Evolutionary conservation across 2,888 invertebrate genomes (phyloP).

Genomic region (Eumacrocentrus americanus): DNA sequence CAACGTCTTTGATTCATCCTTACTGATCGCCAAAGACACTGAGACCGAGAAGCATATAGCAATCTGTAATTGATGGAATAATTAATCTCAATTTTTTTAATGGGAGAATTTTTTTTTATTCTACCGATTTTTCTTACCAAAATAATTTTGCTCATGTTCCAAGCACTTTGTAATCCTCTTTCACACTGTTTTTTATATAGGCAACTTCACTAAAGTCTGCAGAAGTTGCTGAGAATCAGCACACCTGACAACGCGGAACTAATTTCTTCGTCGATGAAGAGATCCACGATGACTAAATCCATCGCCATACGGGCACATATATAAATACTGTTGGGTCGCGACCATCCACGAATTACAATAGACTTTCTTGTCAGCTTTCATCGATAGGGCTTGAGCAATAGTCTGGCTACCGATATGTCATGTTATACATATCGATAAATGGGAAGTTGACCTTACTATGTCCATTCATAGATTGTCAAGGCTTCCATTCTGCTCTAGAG

Average conservation of each 20-base stretch:
- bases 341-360: constrained; percentile 61
- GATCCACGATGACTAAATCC: constrained; percentile 54
- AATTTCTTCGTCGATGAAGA: constrained; percentile 52
- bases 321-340: constrained; percentile 61
- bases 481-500: background rate
- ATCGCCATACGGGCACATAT: constrained; percentile 58
- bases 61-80: constrained; percentile 11
- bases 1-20: background rate
- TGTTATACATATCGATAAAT: constrained; percentile 49
- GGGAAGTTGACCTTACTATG: constrained; percentile 24
- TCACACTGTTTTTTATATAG: no score
- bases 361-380: constrained; percentile 61
- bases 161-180: background rate
- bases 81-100: background rate
- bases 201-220: no score
- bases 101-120: background rate
- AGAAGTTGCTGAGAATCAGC: background rate
- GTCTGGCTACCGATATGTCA: constrained; percentile 57
- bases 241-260: constrained; percentile 37
- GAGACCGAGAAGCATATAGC: background rate
- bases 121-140: constrained; percentile 8
- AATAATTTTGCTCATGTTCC: constrained; percentile 3
- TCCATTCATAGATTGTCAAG: background rate
- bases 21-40: constrained; percentile 2
- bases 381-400: constrained; percentile 58